These are phyloP conservation scores for Astatotilapia flaviijosephi DNA, from an alignment of 2,113 vertebrate genomes.

Conservation along the genomic window DNA sequence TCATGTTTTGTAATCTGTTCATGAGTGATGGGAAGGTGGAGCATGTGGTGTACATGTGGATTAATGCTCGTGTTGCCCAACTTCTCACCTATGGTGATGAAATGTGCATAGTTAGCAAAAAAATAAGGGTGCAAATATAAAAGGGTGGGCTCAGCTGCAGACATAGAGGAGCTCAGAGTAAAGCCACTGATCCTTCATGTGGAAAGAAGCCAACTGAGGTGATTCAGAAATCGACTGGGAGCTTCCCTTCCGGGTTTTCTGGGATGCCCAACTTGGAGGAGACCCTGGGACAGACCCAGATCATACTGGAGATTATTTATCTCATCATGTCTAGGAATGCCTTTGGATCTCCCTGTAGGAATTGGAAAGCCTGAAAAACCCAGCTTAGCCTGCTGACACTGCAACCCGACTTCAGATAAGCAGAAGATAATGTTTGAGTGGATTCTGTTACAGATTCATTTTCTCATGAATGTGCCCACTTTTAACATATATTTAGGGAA, in stretches of 20 bases:
- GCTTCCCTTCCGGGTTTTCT: not conserved
- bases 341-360: not conserved
- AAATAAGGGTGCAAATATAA: not conserved
- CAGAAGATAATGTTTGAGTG: not conserved
- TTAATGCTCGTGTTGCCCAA: not conserved
- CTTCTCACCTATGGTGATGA: not conserved
- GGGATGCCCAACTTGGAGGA: not conserved
- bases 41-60: rapidly evolving
- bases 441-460: not conserved
- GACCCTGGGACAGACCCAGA: not conserved
- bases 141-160: not conserved
- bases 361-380: not conserved
- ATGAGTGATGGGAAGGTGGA: not conserved
- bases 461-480: not conserved
- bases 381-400: not conserved
- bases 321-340: not conserved
- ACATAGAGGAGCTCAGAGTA: not conserved
- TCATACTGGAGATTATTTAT: not conserved
- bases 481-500: not conserved
- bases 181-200: not conserved
- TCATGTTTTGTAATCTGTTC: not conserved
- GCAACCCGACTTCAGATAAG: not conserved
- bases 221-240: not conserved
- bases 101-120: not conserved
- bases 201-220: not conserved